A percentile compares a stretch with the other conserved stretches of the same genome.
Conservation (phyloP, 2,797 vertebrate species). For the Microchirus variegatus region DNA sequence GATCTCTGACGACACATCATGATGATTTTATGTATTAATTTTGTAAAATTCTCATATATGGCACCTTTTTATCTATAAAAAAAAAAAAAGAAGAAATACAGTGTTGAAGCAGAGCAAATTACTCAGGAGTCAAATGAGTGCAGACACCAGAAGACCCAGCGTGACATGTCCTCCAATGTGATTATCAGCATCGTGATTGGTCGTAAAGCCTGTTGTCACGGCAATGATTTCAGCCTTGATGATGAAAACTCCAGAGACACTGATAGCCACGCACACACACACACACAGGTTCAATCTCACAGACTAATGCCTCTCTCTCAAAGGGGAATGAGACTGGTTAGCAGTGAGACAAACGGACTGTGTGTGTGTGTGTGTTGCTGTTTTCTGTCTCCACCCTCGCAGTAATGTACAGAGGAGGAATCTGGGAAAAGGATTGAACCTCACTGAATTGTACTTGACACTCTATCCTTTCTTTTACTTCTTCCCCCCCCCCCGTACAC, state of each 20-base stretch:
- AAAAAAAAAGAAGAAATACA: not conserved
- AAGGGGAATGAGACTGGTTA: slow-evolving; percentile 71
- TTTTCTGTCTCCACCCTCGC: slow-evolving; percentile 42
- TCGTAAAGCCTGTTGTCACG: slow-evolving; percentile 66
- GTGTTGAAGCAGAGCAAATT: slow-evolving; percentile 1
- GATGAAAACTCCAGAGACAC: slow-evolving; percentile 60
- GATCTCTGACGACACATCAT: no score
- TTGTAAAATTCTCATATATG: no score
- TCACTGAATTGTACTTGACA: slow-evolving; percentile 54
- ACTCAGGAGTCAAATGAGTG: slow-evolving; percentile 39
- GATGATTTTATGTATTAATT: no score
- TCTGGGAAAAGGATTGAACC: slow-evolving; percentile 37
- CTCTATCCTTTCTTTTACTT: slow-evolving; percentile 31
- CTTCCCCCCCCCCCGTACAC: no score
- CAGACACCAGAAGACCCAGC: slow-evolving; percentile 27
- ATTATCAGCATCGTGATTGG: slow-evolving; percentile 67
- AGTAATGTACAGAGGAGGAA: slow-evolving; percentile 56
- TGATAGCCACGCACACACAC: slow-evolving; percentile 27
- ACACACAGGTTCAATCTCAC: slow-evolving; percentile 21
- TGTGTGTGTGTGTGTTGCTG: slow-evolving; percentile 13
- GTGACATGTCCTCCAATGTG: slow-evolving; percentile 58
- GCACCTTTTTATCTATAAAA: no score
- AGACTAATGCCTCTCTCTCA: slow-evolving; percentile 81
- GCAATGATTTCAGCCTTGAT: slow-evolving; percentile 65
- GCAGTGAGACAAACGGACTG: slow-evolving; percentile 76